Evolutionary conservation across 1,140 invertebrate species (phyloP), one percentile per base, ranked within the genome.

Genomic region (Trachymyrmex cornetzi): DNA sequence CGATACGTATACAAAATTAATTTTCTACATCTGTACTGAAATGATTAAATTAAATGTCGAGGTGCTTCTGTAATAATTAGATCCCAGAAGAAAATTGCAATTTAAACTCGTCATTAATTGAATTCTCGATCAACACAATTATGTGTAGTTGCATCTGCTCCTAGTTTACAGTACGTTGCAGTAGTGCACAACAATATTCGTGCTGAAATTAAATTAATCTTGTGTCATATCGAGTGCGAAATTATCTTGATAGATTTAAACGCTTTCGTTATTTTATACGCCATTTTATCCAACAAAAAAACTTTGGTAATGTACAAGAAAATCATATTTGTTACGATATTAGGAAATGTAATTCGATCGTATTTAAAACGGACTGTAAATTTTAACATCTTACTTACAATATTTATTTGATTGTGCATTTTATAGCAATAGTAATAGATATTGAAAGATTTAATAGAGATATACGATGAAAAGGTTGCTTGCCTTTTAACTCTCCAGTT

Each of bases 91-190:
- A 48, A 63, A 61, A 24, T 3, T 84, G 69, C 69, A 84, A 84
- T 84, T 84, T 84, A 84, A 61, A 63, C 22, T 75, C 19, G 22
- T 14, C 57, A 61, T 75, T 84, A 84, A 84, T 84, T 84, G 69
- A 84, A 84, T 84, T 61, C 24, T 75, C 16, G 69, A 84, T 84
- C 55, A 48, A 75, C 55, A 84, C 55, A 63, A 75, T 84, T 84
- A 75, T 14, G 34, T 34, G 53, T 24, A 84, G 69, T 63, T 30
- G 50, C 69, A 74, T 59, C 24, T 44, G 63, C n/a, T 81, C 3
- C 34, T 57, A 67, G 80, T 74, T 59, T 38, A 50, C 27, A 38
- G n/a, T 74, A 50, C 50, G 55, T 57, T 61, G 12, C 61, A 61
- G 69, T 84, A 22, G 24, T 4, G 19, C 57, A 59, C 69, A 75